These are phyloP conservation scores for Jaculus jaculus DNA, from an alignment of 2,113 vertebrate genomes.

Conservation along the genomic window DNA sequence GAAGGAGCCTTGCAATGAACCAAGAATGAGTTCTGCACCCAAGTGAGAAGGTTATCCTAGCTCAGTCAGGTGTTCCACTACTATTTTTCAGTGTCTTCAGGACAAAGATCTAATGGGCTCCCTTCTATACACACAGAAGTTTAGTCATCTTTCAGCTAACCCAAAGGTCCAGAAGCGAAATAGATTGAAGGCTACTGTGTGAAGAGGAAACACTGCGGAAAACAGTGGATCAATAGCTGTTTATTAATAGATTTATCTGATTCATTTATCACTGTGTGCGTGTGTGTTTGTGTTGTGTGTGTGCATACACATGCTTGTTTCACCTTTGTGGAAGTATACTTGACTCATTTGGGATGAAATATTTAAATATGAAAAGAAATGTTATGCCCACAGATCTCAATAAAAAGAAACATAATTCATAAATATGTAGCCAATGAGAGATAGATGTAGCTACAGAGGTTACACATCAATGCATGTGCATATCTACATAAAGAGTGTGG, in stretches of 20 bases:
- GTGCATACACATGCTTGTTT: background rate
- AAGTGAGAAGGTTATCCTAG: background rate
- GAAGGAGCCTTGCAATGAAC: slow-evolving; percentile 9
- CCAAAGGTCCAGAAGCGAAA: slow-evolving; percentile 79
- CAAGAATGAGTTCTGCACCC: background rate
- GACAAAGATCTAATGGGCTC: slow-evolving; percentile 72
- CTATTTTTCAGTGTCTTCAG: slow-evolving; percentile 75
- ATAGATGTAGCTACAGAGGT: background rate
- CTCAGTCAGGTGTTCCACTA: slow-evolving; percentile 35
- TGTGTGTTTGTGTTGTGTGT: background rate
- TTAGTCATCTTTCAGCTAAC: slow-evolving; percentile 80
- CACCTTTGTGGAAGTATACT: background rate
- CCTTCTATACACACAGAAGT: slow-evolving; percentile 68
- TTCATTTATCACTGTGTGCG: slow-evolving; percentile 53
- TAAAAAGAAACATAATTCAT: background rate
- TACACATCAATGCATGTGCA: background rate
- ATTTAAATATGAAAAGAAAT: background rate
- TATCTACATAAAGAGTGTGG: background rate
- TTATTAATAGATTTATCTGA: slow-evolving; percentile 77
- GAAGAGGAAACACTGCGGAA: slow-evolving; percentile 70
- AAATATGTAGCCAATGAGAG: background rate
- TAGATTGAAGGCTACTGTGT: slow-evolving; percentile 55
- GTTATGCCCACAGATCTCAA: background rate
- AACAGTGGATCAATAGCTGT: slow-evolving; percentile 68
- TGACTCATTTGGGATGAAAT: slow-evolving; percentile 1